Percentiles rank a stretch among this genome's conserved stretches.
phyloP scores from a whole-genome alignment of 2,797 vertebrate genomes.

The Buceros bicornis region DNA sequence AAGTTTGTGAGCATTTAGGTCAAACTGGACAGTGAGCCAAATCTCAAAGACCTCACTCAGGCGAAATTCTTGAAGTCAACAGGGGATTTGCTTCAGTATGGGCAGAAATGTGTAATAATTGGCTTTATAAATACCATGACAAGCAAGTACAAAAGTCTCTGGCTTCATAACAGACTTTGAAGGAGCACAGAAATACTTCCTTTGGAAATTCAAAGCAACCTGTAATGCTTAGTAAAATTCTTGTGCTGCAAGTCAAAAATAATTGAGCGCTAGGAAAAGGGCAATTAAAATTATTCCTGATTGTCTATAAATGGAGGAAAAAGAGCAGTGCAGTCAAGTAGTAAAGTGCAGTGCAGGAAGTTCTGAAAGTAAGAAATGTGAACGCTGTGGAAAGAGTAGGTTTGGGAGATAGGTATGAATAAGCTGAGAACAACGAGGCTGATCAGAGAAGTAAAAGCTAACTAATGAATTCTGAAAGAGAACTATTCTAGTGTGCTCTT shows the following conservation, averaged over 20 bases:
- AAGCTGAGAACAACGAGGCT: neutral
- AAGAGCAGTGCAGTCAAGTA: neutral
- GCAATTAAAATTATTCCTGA: constrained; percentile 1
- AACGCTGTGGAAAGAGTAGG: neutral
- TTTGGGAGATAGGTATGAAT: neutral
- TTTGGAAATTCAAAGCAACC: constrained; percentile 6
- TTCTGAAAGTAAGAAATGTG: neutral
- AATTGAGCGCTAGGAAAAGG: neutral
- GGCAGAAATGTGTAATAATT: constrained; percentile 48
- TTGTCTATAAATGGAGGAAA: neutral
- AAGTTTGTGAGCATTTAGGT: constrained; percentile 29
- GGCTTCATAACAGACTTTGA: constrained; percentile 16
- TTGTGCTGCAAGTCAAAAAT: neutral
- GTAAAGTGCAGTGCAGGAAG: neutral
- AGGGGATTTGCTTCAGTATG: constrained; percentile 21
- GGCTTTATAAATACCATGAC: constrained; percentile 21
- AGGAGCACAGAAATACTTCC: constrained; percentile 17
- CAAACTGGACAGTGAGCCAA: constrained; percentile 42
- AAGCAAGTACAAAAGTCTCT: constrained; percentile 21
- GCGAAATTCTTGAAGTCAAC: constrained; percentile 11
- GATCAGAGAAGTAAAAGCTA: neutral
- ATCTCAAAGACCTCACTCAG: constrained; percentile 22
- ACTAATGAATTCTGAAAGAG: neutral
- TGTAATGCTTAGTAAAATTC: neutral
- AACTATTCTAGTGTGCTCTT: neutral